A percentile compares a stretch with the other conserved stretches of the same genome.
Evolutionary conservation across 2,797 vertebrate genomes (phyloP).

Genomic region (Pseudotriccus pelzelni): DNA sequence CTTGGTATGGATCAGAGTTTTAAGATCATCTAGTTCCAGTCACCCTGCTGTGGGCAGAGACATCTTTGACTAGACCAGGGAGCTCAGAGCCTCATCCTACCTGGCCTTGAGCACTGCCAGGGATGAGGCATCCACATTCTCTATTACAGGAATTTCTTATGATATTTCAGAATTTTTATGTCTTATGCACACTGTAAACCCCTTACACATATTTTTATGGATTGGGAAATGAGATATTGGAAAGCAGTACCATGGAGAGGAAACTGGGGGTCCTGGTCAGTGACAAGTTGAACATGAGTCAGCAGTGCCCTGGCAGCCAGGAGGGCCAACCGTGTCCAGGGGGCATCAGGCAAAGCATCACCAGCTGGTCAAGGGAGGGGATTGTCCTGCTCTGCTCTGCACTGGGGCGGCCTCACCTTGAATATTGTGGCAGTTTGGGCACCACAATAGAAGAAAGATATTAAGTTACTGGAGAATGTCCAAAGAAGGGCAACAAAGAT

Average conservation of each 20-base stretch:
- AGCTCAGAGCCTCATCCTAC: too few species aligned
- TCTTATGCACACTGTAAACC: not conserved
- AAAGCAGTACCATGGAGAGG: not conserved
- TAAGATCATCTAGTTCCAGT: not conserved
- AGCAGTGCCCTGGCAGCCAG: not conserved
- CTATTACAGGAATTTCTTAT: not conserved
- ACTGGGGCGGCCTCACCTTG: not conserved
- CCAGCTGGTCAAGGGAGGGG: not conserved
- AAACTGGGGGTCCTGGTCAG: not conserved
- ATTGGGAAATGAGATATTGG: not conserved
- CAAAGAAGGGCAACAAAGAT: not conserved
- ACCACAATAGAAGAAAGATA: not conserved
- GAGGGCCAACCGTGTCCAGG: not conserved
- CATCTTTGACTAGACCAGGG: not conserved
- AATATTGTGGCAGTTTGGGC: not conserved
- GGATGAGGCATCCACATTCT: too few species aligned
- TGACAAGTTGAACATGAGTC: not conserved
- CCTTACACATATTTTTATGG: not conserved
- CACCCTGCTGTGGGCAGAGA: too few species aligned
- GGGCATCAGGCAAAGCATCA: not conserved
- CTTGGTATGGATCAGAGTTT: not conserved
- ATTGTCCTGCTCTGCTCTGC: not conserved
- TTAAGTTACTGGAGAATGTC: not conserved
- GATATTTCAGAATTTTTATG: not conserved
- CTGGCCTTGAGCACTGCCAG: not conserved